These are phyloP conservation scores for Pelecanoides urinatrix DNA, from an alignment of 2,113 vertebrate genomes.

Conservation along the genomic window DNA sequence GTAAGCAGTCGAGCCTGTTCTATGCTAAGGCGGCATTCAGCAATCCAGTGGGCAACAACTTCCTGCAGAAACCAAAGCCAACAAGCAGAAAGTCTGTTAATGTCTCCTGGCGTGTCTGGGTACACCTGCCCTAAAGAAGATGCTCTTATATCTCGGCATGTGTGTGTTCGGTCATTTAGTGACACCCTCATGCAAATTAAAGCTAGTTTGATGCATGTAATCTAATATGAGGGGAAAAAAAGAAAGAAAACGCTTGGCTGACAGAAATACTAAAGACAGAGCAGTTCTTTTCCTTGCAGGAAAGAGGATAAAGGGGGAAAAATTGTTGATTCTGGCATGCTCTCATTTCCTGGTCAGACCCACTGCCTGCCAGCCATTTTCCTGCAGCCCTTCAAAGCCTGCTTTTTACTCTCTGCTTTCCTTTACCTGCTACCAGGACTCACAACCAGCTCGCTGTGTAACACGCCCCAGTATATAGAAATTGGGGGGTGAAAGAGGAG, in stretches of 20 bases:
- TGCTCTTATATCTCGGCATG: not conserved
- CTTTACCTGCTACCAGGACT: not conserved
- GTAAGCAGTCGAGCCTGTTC: conserved; percentile 88
- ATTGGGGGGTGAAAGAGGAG: rapidly evolving
- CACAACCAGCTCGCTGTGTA: not conserved
- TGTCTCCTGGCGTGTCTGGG: not conserved
- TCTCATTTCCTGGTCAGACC: not conserved
- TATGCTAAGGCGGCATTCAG: conserved; percentile 87
- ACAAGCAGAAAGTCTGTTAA: not conserved
- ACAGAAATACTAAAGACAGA: not conserved
- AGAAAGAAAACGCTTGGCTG: not conserved
- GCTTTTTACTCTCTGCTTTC: not conserved
- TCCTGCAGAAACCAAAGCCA: conserved; percentile 73
- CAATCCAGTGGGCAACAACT: conserved; percentile 92
- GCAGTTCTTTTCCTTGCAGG: not conserved
- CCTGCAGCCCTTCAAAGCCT: not conserved
- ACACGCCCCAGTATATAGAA: not conserved
- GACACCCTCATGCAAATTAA: not conserved
- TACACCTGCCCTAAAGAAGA: too few relatives aligned
- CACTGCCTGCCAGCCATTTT: not conserved
- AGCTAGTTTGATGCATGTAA: not conserved
- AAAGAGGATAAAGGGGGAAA: not conserved
- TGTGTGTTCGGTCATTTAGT: rapidly evolving
- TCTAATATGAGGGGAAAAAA: not conserved
- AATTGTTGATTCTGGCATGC: not conserved